Conservation (phyloP, 2,888 invertebrate genomes). For the Anaspis maculata region DNA sequence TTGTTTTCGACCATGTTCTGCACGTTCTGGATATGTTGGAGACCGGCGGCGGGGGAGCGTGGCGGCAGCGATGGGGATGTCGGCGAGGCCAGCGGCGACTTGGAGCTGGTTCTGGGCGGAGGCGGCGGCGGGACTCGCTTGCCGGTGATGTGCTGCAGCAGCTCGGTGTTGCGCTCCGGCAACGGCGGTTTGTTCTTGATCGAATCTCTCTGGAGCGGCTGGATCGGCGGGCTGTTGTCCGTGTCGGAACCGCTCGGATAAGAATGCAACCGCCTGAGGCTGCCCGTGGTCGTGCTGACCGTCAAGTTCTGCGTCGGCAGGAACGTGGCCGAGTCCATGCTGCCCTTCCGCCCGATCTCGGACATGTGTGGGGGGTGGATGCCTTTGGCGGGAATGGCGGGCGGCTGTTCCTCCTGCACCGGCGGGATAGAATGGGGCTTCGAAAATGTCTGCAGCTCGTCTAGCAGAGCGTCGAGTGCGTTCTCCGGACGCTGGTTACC, state of each 20-base stretch:
- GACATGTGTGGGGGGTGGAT: slow-evolving; percentile 43
- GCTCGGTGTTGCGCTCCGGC: slow-evolving; percentile 72
- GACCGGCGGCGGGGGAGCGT: slow-evolving; percentile 42
- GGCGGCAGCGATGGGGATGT: slow-evolving; percentile 63
- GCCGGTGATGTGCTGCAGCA: slow-evolving; percentile 61
- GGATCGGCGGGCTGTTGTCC: slow-evolving; percentile 67
- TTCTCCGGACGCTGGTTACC: slow-evolving; percentile 72
- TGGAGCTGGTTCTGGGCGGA: slow-evolving; percentile 83
- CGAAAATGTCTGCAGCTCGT: slow-evolving; percentile 84
- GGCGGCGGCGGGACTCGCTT: slow-evolving; percentile 84
- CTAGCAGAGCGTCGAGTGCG: slow-evolving; percentile 95
- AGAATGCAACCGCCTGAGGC: slow-evolving; percentile 69
- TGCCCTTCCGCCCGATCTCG: slow-evolving; percentile 48
- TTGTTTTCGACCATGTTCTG: slow-evolving; percentile 37
- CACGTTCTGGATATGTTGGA: slow-evolving; percentile 41
- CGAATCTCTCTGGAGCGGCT: slow-evolving; percentile 46
- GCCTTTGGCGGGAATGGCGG: slow-evolving; percentile 37
- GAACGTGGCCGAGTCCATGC: slow-evolving; percentile 46
- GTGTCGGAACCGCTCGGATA: slow-evolving; percentile 82
- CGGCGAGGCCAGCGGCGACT: slow-evolving; percentile 80
- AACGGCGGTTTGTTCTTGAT: slow-evolving; percentile 66
- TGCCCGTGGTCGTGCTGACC: slow-evolving; percentile 44
- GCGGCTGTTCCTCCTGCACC: slow-evolving; percentile 29
- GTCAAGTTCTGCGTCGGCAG: slow-evolving; percentile 38
- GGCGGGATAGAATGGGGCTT: slow-evolving; percentile 48